Evolutionary conservation across 2,888 invertebrate genomes (phyloP), one percentile per base, ranked within the genome.

Genomic region (Ceramica pisi): DNA sequence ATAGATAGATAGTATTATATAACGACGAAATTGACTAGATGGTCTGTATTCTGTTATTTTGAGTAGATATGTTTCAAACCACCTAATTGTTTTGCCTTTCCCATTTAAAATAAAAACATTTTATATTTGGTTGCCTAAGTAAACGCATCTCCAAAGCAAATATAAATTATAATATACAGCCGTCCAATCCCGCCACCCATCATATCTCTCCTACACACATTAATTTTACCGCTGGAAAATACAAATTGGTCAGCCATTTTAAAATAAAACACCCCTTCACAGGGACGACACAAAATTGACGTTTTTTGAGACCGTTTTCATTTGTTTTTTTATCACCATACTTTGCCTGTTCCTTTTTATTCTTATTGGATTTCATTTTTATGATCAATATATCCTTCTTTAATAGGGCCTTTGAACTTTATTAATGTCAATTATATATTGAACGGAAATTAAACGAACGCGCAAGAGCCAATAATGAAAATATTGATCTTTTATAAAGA

Each of bases 291-390:
- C 81, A 84, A 83, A 85, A 88, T 88, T 88, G 84, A 83, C 86
- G 81, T 75, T 88, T 89, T 89, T 88, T 89, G 86, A 86, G 83
- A 88, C 84, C 86, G 83, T 86, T 90, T 89, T 88, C 86, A 90
- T 92, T 91, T 88, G 84, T 88, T 81, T 72, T 72, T 92, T 92
- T 92, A 90, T 89, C 76, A 80, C 88, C 83, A 82, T 83, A 75
- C 86, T 76, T 72, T 64, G 71, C 81, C 84, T 84, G 84, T 82
- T 87, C 77, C 86, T 81, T 88, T 90, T 90, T 89, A 88, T 87
- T 87, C 86, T 89, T 88, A 90, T 90, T 89, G 87, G 85, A 85
- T 87, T 88, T 87, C 84, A 83, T 87, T 87, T 88, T 84, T 82
- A 84, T 87, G 80, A 82, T 75, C 76, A 83, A 84, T 80, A 81